Evolutionary conservation across 2,113 vertebrate species (phyloP).

Genomic region (Erinaceus europaeus): DNA sequence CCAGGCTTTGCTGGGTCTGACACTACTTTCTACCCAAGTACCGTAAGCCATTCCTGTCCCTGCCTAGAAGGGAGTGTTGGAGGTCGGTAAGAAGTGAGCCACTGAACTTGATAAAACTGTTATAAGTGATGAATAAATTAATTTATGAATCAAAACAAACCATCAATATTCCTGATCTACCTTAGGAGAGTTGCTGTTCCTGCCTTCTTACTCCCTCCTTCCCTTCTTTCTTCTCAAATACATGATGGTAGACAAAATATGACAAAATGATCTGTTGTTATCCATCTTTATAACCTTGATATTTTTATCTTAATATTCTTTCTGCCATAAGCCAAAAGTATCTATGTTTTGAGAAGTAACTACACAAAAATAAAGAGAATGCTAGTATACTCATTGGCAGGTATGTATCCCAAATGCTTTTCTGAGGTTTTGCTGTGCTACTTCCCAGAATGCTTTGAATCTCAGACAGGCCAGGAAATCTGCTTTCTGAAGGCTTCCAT

Average conservation of each 20-base stretch:
- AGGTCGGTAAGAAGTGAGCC: neutral
- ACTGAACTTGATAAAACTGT: neutral
- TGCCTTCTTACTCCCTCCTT: neutral
- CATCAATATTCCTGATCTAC: neutral
- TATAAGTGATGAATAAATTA: neutral
- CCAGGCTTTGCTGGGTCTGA: neutral
- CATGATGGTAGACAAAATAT: neutral
- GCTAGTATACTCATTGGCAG: neutral
- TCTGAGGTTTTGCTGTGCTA: neutral
- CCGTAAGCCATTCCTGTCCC: neutral
- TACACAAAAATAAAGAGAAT: constrained; percentile 9
- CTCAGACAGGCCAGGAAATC: neutral
- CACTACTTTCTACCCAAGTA: neutral
- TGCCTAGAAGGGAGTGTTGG: neutral
- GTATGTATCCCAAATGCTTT: neutral
- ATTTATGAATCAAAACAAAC: neutral
- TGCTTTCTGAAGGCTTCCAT: constrained; percentile 13
- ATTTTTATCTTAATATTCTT: neutral
- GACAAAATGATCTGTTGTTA: neutral
- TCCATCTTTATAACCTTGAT: neutral
- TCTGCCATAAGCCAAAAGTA: neutral
- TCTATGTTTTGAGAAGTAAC: neutral
- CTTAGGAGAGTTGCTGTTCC: neutral
- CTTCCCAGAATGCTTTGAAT: constrained; percentile 40
- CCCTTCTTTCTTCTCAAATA: neutral